Evolutionary conservation across 2,113 vertebrate species (phyloP).

Genomic region (Microcebus jonahi): DNA sequence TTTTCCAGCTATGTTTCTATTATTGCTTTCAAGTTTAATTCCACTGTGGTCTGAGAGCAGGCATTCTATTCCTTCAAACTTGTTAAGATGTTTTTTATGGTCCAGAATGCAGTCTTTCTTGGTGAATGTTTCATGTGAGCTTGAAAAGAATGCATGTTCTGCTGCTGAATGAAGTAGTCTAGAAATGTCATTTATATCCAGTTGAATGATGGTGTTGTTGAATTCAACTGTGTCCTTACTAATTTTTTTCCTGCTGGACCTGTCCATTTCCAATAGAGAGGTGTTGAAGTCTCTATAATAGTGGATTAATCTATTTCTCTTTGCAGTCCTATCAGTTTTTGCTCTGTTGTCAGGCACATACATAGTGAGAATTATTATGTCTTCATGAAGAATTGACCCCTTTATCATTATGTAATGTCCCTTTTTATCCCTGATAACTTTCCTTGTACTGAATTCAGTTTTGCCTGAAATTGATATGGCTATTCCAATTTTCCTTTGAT

Average conservation of each 20-base stretch:
- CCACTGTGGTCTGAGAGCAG: neutral
- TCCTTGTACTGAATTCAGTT: neutral
- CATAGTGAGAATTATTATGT: neutral
- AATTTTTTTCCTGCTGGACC: neutral
- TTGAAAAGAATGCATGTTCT: neutral
- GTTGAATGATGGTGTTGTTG: neutral
- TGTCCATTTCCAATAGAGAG: neutral
- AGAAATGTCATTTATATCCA: too few species aligned
- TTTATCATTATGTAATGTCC: neutral
- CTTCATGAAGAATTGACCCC: neutral
- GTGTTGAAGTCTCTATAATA: neutral
- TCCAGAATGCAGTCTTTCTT: neutral
- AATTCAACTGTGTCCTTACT: neutral
- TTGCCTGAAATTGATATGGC: neutral
- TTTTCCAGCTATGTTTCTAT: neutral
- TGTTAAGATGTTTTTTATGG: neutral
- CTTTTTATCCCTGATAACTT: neutral
- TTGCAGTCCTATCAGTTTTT: neutral
- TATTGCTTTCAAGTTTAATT: neutral
- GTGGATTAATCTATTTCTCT: neutral
- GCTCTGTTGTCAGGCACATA: neutral
- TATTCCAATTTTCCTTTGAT: neutral
- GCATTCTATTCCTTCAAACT: neutral
- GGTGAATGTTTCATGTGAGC: neutral
- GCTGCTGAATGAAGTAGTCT: neutral